Evolutionary conservation across 2,113 vertebrate genomes (phyloP), one percentile per base, ranked within the genome.

Genomic region (Sardina pilchardus): DNA sequence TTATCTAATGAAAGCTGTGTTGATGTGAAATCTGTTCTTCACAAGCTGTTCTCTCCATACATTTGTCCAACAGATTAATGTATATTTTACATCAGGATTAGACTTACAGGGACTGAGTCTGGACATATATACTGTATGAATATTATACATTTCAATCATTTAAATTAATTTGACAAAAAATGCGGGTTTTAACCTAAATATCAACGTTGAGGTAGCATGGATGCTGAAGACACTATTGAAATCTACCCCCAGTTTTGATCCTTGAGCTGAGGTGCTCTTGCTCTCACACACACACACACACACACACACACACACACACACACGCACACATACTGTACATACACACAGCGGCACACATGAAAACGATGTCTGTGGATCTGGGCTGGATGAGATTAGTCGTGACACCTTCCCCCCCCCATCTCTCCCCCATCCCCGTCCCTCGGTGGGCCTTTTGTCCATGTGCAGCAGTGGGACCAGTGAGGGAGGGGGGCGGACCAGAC

Each of bases 371-470:
- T 78, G 34, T 78, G 34, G 71, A 78, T 78, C 17, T 30, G 4
- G 12, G 4, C 71, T 81, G 24, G n/a, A n/a, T 48, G 39, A 50
- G 50, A 84, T 83, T 75, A 71, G 14, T 19, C n/a, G 24, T 53
- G 43, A 81, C 80, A 87, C 45, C n/a, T 30, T 63, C 24, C 10
- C 48, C 24, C 26, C 4, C 6, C 26, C 78, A 81, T 83, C 56
- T 26, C 82, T 10, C 30, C 42, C 75, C 59, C 26, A 39, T 5
- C 12, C 71, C 71, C 12, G 53, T 6, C 53, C 53, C 21, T 83
- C 59, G 30, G 34, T 84, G 12, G 87, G 36, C 82, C 56, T 21
- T 84, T 90, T 81, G 36, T 87, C 80, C 30, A 45, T 42, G 48
- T 21, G 14, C 56, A 82, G 17, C 34, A 82, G n/a, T 0, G n/a